Evolutionary conservation across 2,888 invertebrate species (phyloP), one percentile per base, ranked within the genome.

Genomic region (Xestia sexstrigata): DNA sequence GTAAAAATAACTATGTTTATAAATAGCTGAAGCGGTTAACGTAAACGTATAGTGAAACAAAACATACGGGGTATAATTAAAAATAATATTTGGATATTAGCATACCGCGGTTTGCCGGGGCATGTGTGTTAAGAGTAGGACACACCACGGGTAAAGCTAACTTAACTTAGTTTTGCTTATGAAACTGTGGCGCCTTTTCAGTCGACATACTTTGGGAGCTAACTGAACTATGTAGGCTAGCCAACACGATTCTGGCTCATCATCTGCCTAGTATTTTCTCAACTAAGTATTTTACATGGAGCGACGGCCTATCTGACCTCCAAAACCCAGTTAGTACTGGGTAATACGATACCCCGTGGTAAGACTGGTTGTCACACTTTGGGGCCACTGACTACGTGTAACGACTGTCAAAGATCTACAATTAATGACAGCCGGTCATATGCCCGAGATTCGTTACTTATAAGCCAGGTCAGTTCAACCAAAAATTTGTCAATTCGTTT

Each of bases 1-100:
- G 26, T 87, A 79, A 80, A 89, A 87, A 87, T 83, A 85, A 78
- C 83, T 78, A 17, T 30, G 76, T 87, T 85, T 89, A 85, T 82
- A 87, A 87, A 85, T 87, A 89, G 65, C 74, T 58, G 13, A 67
- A 76, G 55, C 79, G 67, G 72, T 79, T 78, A 81, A 80, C 76
- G 79, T 80, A 71, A 87, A 76, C 77, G 63, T 70, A 67, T 47
- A 65, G 39, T 73, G 74, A 76, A 84, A 75, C 69, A 73, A 83
- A 83, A 78, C 88, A 78, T 73, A 75, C 20, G 49, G 63, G 26
- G 70, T 42, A 58, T 79, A 82, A 88, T 87, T 82, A 84, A 69
- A 75, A 73, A 74, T 83, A 83, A 78, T 75, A 81, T 81, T 81
- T 68, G 23, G 67, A 67, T 79, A 81, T 78, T 76, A 72, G 79